Evolutionary conservation across 2,888 invertebrate species (phyloP).

Genomic region (Mylabris sibirica): DNA sequence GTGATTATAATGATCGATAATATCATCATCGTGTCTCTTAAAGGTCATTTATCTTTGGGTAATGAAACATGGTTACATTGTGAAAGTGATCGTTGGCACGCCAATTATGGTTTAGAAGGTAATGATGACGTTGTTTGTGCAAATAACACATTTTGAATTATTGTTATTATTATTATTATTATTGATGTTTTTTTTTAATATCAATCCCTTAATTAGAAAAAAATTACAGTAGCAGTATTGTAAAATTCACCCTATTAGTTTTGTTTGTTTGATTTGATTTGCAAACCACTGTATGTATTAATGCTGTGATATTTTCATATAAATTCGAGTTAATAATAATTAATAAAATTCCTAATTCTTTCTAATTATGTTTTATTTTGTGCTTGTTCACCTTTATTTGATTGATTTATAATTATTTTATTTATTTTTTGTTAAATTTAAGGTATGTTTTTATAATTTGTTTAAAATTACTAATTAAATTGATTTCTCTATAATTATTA

Average conservation of each 20-base stretch:
- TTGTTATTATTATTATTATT: slow-evolving; percentile 27
- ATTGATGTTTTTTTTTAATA: too few species aligned
- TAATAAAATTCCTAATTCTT: slow-evolving; percentile 49
- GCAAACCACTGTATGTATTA: slow-evolving; percentile 33
- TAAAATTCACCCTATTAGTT: slow-evolving; percentile 23
- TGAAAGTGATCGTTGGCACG: slow-evolving; percentile 88
- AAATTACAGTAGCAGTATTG: slow-evolving; percentile 34
- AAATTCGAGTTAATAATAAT: slow-evolving; percentile 42
- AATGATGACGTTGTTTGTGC: slow-evolving; percentile 57
- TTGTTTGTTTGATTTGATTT: slow-evolving; percentile 26
- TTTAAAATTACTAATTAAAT: slow-evolving; percentile 18
- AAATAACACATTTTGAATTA: slow-evolving; percentile 49
- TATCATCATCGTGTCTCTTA: slow-evolving; percentile 47
- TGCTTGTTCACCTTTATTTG: slow-evolving; percentile 40
- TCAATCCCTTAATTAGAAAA: neutral
- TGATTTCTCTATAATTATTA: slow-evolving; percentile 42
- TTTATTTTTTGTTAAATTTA: slow-evolving; percentile 10
- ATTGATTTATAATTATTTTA: slow-evolving; percentile 22
- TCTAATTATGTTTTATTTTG: slow-evolving; percentile 48
- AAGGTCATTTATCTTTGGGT: slow-evolving; percentile 86
- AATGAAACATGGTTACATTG: slow-evolving; percentile 90
- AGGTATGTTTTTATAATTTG: neutral
- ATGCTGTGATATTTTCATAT: slow-evolving; percentile 54
- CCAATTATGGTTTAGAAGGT: slow-evolving; percentile 84
- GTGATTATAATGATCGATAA: slow-evolving; percentile 21